Base-by-base conservation (phyloP, 1,140 invertebrate genomes). In the Drosophila gunungcola region DNA sequence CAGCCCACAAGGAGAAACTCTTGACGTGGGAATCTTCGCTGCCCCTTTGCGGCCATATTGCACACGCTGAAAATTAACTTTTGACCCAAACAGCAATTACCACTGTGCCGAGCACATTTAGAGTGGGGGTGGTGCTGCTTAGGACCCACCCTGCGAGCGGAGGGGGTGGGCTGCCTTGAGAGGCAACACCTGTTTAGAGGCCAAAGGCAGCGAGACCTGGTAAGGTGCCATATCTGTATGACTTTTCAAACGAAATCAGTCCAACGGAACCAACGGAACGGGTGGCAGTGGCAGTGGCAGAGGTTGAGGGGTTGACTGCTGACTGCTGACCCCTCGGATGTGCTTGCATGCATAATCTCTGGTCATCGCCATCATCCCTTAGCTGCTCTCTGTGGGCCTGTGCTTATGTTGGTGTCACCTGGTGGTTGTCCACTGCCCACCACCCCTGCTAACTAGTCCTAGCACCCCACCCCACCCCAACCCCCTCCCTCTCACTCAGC, bases 271-370 rank as follows among this genome's bases (percentile, higher is more conserved):
- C n/a, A n/a, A n/a, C n/a, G n/a, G n/a, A n/a, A n/a, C n/a, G n/a
- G n/a, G n/a, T 21, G 16, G 16, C 16, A 21, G 16, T 21, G 16
- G 16, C 16, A 45, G 53, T 36, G 36, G 58, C 49, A 45, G 57
- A 52, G 70, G 70, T 73, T 72, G 41, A 48, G 48, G 48, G 56
- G 56, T 32, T 32, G 29, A 32, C 5, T 5, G 29, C 34, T 45
- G 46, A 38, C 57, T 54, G 52, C 68, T 82, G 74, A 78, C 69
- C 56, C 73, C 38, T 80, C 69, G 61, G 74, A 53, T 78, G 58
- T 80, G 82, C 65, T 89, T 83, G 84, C 77, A 84, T 84, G 84
- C 85, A 89, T 89, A 89, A 89, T 89, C 84, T 89, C 73, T 81
- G 73, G 84, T 73, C 84, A 84, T 80, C 78, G 84, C 21, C 67